Base-by-base conservation (phyloP, 2,888 invertebrate species). In the Heteropelma amictum region DNA sequence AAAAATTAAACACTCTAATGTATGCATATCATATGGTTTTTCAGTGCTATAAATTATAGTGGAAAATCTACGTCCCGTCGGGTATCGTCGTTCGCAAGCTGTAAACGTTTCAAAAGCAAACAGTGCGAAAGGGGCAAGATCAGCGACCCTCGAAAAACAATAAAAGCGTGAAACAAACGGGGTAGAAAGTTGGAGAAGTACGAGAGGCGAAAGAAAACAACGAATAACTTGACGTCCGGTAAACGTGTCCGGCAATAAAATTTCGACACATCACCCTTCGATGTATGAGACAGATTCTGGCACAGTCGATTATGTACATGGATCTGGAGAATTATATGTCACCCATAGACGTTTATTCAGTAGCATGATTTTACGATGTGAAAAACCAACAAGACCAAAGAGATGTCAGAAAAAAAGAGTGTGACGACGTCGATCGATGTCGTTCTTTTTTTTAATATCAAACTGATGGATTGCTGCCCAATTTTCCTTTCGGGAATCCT, bases 161-260 rank as follows among this genome's bases (percentile, higher is more conserved):
- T 19, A 54, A 17, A 65, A 40, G 30, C 33, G 53, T 38, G 56
- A 54, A 67, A 56, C 47, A 67, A 56, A 67, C 45, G 33, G 17
- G 67, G 23, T 26, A 21, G 67, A 67, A 54, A 54, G 42, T 23
- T 14, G 30, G 17, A 33, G n/a, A 26, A 30, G 19, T 10, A 42
- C 53, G 42, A 40, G 42, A 17, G 61, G 6, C 12, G 33, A 33
- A 21, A 51, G 17, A 56, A 71, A 42, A 47, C 26, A 42, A 45
- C 49, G 26, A 63, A 68, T 63, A n/a, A 23, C 21, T 35, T 49
- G 56, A 68, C 49, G 45, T 64, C 35, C 68, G 65, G 49, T 53
- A n/a, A 53, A 60, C 45, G 61, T 40, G 35, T 35, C 42, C 53
- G 61, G 65, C 38, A 71, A 70, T 75, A 72, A 76, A 76, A 72